Evolutionary conservation across 2,888 invertebrate species (phyloP).

Genomic region (Plebejus argus): DNA sequence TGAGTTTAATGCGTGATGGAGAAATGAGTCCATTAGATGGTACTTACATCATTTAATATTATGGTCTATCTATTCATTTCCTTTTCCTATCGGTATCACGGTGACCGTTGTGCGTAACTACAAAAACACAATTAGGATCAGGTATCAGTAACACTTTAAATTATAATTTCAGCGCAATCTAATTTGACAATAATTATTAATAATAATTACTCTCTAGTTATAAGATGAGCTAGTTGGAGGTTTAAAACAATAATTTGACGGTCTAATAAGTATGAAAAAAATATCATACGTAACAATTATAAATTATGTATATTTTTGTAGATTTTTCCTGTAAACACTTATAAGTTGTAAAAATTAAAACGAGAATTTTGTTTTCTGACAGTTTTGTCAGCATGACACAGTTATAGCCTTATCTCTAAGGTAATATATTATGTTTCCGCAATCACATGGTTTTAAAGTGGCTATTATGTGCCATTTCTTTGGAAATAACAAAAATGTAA

Average conservation of each 20-base stretch:
- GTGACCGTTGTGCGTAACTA: not conserved
- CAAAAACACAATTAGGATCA: constrained; percentile 20
- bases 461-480: not conserved
- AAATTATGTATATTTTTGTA: not conserved
- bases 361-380: too few species aligned
- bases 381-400: too few species aligned
- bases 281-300: not conserved
- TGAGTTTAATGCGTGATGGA: too few species aligned
- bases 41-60: too few species aligned
- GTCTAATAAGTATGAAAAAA: not conserved
- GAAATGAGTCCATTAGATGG: too few species aligned
- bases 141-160: constrained; percentile 18
- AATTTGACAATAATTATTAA: constrained; percentile 10
- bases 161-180: not conserved
- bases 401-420: too few species aligned
- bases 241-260: not conserved
- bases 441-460: not conserved
- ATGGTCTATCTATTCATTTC: not conserved
- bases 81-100: not conserved
- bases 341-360: too few species aligned
- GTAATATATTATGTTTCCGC: too few species aligned
- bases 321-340: not conserved
- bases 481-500: constrained; percentile 39
- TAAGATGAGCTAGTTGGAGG: not conserved
- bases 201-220: constrained; percentile 5